These are phyloP conservation scores for Carapus acus DNA, from an alignment of 2,797 vertebrate species.

Conservation along the genomic window DNA sequence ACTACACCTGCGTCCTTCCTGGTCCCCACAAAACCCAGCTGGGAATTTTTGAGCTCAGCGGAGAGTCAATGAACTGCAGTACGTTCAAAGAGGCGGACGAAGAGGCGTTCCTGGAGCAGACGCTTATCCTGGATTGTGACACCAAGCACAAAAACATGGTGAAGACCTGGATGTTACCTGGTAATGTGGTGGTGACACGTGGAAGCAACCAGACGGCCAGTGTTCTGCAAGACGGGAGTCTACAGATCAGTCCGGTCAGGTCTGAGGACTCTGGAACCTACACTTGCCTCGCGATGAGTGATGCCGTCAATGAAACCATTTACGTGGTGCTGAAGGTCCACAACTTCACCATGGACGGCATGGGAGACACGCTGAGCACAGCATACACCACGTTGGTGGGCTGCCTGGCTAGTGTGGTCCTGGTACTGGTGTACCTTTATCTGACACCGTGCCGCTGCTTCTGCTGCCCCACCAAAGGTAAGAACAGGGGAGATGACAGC, in stretches of 20 bases:
- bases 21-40: slow-evolving; percentile 59
- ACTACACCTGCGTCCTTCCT: slow-evolving; percentile 74
- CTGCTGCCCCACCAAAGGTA: slow-evolving; percentile 79
- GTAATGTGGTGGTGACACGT: slow-evolving; percentile 67
- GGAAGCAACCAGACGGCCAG: slow-evolving; percentile 74
- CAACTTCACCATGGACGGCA: slow-evolving; percentile 81
- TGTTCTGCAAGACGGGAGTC: slow-evolving; percentile 75
- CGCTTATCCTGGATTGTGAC: slow-evolving; percentile 79
- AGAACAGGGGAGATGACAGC: slow-evolving; percentile 82
- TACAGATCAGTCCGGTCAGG: slow-evolving; percentile 73
- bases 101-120: slow-evolving; percentile 84
- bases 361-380: slow-evolving; percentile 86
- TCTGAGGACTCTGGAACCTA: slow-evolving; percentile 85
- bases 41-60: slow-evolving; percentile 72
- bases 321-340: slow-evolving; percentile 88
- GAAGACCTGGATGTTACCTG: slow-evolving; percentile 84
- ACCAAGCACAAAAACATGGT: slow-evolving; percentile 76
- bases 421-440: slow-evolving; percentile 96
- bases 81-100: slow-evolving; percentile 78
- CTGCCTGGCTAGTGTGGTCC: slow-evolving; percentile 90
- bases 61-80: slow-evolving; percentile 84
- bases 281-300: slow-evolving; percentile 82
- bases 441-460: slow-evolving; percentile 94
- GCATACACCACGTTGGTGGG: slow-evolving; percentile 95
- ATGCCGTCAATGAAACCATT: slow-evolving; percentile 87